These are phyloP conservation scores for Eupithecia inturbata DNA, from an alignment of 2,888 invertebrate species.

Conservation along the genomic window DNA sequence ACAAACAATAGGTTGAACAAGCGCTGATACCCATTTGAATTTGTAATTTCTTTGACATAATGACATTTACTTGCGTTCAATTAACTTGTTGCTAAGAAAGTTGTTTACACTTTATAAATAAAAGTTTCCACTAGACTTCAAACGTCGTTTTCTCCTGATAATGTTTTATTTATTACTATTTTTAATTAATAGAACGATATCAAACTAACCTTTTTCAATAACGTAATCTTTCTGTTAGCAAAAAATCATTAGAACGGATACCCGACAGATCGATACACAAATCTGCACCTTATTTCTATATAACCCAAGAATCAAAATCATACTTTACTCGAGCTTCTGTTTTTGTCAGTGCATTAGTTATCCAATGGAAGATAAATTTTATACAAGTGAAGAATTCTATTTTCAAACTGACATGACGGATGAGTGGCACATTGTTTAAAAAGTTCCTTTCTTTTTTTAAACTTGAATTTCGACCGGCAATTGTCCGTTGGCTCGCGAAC, in stretches of 20 bases:
- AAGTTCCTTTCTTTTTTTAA: conserved; percentile 12
- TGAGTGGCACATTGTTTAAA: conserved; percentile 25
- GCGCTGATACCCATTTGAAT: conserved; percentile 40
- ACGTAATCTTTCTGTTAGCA: not conserved
- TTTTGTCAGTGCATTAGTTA: not conserved
- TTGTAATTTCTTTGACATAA: conserved; percentile 56
- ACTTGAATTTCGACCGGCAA: not conserved
- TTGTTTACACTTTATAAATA: conserved; percentile 7
- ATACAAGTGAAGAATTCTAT: conserved; percentile 18
- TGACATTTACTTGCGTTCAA: conserved; percentile 44
- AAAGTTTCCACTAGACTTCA: not conserved
- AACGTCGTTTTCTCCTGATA: not conserved
- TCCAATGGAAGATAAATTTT: conserved; percentile 15
- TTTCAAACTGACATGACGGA: conserved; percentile 13
- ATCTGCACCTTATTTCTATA: not conserved
- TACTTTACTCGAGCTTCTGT: not conserved
- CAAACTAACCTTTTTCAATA: not conserved
- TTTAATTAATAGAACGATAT: not conserved
- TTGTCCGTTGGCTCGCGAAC: not conserved
- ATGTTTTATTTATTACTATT: not conserved
- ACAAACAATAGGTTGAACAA: conserved; percentile 26
- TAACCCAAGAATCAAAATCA: not conserved
- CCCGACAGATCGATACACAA: not conserved
- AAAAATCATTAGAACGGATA: not conserved
- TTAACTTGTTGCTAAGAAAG: conserved; percentile 27